These are phyloP conservation scores for Lepidonotus clava DNA, from an alignment of 2,888 invertebrate species.

Conservation along the genomic window DNA sequence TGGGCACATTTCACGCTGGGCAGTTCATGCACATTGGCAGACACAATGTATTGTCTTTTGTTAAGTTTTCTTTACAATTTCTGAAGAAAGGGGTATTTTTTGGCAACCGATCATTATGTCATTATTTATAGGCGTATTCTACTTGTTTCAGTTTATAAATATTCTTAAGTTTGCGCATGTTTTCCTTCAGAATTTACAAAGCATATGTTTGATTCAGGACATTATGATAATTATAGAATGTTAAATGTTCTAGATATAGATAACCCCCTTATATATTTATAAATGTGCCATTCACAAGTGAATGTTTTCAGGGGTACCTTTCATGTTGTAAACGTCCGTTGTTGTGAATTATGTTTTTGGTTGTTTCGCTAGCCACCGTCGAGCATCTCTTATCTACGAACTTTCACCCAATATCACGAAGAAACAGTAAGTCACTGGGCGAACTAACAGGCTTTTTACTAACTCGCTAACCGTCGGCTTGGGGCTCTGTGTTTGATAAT, in stretches of 20 bases:
- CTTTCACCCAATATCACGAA: conserved; percentile 12
- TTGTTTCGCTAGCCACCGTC: neutral
- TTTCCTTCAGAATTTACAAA: neutral
- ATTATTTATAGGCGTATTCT: neutral
- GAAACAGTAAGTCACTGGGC: conserved; percentile 25
- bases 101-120: too few species aligned
- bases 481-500: too few species aligned
- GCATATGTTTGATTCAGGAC: too few species aligned
- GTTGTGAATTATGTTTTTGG: conserved; percentile 9
- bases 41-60: too few species aligned
- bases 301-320: too few species aligned
- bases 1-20: too few species aligned
- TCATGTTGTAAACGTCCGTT: conserved; percentile 21
- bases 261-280: neutral
- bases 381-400: conserved; percentile 25
- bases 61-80: too few species aligned
- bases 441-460: too few species aligned
- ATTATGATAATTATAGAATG: neutral
- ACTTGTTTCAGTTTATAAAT: neutral
- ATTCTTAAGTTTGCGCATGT: neutral
- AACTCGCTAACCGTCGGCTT: too few species aligned
- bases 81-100: too few species aligned
- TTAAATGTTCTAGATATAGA: neutral
- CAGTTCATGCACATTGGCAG: too few species aligned
- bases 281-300: too few species aligned